Percentiles rank a stretch among this genome's conserved stretches.
phyloP scores from a whole-genome alignment of 2,888 invertebrate genomes.

The Eupithecia exiguata region DNA sequence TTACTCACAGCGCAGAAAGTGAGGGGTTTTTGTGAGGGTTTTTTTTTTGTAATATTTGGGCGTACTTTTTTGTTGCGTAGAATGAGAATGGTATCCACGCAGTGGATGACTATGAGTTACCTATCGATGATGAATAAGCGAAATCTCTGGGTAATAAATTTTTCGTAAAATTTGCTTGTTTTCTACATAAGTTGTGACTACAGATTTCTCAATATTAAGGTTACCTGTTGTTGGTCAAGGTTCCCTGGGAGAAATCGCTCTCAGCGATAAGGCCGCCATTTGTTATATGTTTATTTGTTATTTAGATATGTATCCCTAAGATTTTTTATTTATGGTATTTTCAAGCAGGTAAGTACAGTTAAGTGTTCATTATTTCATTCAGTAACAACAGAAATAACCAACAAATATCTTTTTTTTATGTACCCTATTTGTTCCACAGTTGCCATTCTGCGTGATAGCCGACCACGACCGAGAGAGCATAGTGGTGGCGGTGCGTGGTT shows the following conservation, averaged over 20 bases:
- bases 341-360: no score
- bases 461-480: conserved; percentile 92
- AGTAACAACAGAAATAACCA: no score
- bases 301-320: no score
- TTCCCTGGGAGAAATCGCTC: no score
- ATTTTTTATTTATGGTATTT: no score
- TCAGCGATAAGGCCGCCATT: no score
- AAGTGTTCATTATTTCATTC: no score
- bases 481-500: conserved; percentile 93
- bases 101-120: neutral
- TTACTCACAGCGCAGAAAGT: neutral
- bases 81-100: neutral
- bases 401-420: neutral
- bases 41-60: no score
- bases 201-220: neutral
- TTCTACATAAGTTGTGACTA: neutral
- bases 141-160: no score
- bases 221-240: no score
- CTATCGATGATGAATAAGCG: neutral
- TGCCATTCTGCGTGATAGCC: conserved; percentile 93
- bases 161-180: neutral
- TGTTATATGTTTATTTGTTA: no score
- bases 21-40: neutral
- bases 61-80: neutral
- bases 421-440: conserved; percentile 70